phyloP scores from a whole-genome alignment of 2,888 invertebrate species.

The Dexiosoma caninum region DNA sequence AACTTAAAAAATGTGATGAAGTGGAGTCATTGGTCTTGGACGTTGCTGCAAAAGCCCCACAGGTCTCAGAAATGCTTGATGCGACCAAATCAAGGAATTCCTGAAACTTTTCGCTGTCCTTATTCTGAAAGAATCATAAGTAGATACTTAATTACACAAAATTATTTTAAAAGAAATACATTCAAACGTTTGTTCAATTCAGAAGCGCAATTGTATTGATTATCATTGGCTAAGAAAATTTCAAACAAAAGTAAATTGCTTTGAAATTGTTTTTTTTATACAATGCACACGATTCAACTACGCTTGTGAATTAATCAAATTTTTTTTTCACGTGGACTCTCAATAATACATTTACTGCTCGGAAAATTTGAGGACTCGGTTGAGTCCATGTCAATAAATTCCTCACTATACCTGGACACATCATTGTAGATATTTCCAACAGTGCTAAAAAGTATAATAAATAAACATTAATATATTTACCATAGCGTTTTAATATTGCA shows the following conservation, averaged over 20 bases:
- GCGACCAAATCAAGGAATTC: slow-evolving; percentile 18
- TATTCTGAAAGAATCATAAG: slow-evolving; percentile 2
- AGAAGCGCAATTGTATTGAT: not conserved
- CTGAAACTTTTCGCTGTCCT: slow-evolving; percentile 8
- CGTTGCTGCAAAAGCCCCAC: not conserved
- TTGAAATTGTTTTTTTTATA: not conserved
- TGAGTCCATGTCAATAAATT: slow-evolving; percentile 3
- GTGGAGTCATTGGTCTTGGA: slow-evolving; percentile 3
- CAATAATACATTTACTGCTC: not conserved
- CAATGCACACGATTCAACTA: slow-evolving; percentile 1
- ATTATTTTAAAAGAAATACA: not conserved
- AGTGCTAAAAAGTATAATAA: slow-evolving; percentile 9
- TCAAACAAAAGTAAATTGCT: not conserved
- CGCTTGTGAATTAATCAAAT: not conserved
- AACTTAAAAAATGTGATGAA: slow-evolving; percentile 14
- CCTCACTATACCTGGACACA: not conserved
- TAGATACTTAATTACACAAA: not conserved
- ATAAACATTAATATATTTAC: not conserved
- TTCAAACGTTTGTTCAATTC: not conserved
- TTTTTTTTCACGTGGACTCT: not conserved
- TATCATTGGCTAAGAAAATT: not conserved
- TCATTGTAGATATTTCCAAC: slow-evolving; percentile 7
- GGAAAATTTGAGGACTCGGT: slow-evolving; percentile 5
- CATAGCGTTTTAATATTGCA: not conserved
- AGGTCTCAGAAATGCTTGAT: slow-evolving; percentile 19